Percentiles rank a stretch among this genome's conserved stretches.
These are phyloP conservation scores for Melangyna quadrimaculata DNA, from an alignment of 2,888 invertebrate genomes.

Conservation along the genomic window DNA sequence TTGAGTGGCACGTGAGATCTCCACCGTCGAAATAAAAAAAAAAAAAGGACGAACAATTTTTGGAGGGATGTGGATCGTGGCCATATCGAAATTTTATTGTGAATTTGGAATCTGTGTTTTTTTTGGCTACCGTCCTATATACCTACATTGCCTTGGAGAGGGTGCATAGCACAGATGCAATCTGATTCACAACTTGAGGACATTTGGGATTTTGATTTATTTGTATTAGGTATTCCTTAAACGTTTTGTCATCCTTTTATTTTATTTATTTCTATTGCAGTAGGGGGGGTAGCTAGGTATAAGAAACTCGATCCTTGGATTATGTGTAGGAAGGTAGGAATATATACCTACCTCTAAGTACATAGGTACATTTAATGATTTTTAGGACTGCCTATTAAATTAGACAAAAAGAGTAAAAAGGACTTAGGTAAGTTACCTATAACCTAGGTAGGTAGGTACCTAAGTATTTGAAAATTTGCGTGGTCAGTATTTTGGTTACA, in stretches of 20 bases:
- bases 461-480: too few species aligned
- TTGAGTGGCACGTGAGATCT: conserved; percentile 69
- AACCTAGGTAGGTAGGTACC: neutral
- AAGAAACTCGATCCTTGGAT: conserved; percentile 38
- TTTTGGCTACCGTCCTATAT: neutral
- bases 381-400: too few species aligned
- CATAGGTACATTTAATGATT: too few species aligned
- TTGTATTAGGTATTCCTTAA: neutral
- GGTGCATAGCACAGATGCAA: conserved; percentile 27
- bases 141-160: neutral
- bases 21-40: neutral
- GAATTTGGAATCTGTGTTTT: conserved; percentile 36
- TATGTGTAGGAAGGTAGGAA: neutral
- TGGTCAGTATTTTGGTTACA: too few species aligned
- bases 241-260: conserved; percentile 33
- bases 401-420: too few species aligned
- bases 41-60: neutral
- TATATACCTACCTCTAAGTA: too few species aligned
- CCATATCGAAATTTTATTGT: conserved; percentile 5
- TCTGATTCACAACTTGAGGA: conserved; percentile 12
- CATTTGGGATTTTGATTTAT: conserved; percentile 1
- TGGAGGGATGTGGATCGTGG: conserved; percentile 58
- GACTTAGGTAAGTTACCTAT: too few species aligned
- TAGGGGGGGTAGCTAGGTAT: conserved; percentile 39
- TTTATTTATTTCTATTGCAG: neutral